phyloP scores from a whole-genome alignment of 2,888 invertebrate species.

The Hyalella azteca region DNA sequence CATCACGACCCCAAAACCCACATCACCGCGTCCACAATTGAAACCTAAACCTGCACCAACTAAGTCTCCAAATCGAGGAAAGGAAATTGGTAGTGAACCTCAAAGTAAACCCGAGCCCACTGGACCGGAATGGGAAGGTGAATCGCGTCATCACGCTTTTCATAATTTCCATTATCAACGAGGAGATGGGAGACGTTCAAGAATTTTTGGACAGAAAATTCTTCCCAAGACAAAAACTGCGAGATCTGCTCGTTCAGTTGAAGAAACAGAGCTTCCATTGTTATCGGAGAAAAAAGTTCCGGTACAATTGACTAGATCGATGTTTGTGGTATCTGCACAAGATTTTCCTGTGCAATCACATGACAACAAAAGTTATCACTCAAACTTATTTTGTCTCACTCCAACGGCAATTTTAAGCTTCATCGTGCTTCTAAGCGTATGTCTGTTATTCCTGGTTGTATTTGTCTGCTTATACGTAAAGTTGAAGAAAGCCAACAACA shows the following conservation, averaged over 20 bases:
- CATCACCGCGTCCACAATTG: neutral
- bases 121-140: conserved; percentile 57
- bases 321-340: conserved; percentile 2
- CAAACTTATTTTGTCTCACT: neutral
- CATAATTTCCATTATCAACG: conserved; percentile 60
- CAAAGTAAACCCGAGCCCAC: conserved; percentile 53
- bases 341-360: conserved; percentile 24
- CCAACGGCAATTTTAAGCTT: neutral
- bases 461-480: neutral
- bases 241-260: neutral
- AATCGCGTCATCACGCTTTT: conserved; percentile 59
- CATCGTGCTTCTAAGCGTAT: neutral
- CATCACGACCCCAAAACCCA: conserved; percentile 26
- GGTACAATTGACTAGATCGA: conserved; percentile 25
- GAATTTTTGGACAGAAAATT: conserved; percentile 42
- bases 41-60: conserved; percentile 37
- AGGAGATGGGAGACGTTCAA: conserved; percentile 56
- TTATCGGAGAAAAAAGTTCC: conserved; percentile 29
- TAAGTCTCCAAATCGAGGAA: conserved; percentile 36
- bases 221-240: neutral
- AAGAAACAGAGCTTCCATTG: neutral
- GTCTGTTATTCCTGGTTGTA: neutral
- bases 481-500: too few species aligned
- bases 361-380: neutral
- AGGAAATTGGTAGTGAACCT: conserved; percentile 38